A percentile compares a stretch with the other conserved stretches of the same genome.
Conservation (phyloP, 2,888 invertebrate species). For the Tipula helvola region DNA sequence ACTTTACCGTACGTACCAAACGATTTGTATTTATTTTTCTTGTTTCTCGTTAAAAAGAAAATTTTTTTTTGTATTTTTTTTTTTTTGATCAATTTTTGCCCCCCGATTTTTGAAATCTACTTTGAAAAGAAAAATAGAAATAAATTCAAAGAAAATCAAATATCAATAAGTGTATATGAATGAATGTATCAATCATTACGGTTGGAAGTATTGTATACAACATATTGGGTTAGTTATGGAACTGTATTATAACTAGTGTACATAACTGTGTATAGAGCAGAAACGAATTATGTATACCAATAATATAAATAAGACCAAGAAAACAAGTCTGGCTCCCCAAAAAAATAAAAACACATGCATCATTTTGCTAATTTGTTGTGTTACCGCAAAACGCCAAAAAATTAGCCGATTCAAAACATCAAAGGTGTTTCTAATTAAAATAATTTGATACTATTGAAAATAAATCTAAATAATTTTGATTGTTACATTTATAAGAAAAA, state of each 20-base stretch:
- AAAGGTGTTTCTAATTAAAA: not conserved
- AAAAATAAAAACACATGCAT: not conserved
- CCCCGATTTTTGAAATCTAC: not conserved
- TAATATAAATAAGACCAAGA: too few relatives aligned
- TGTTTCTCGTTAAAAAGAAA: not conserved
- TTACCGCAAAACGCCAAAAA: not conserved
- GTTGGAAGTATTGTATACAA: not conserved
- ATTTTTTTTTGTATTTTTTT: not conserved
- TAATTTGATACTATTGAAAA: not conserved
- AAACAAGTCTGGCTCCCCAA: not conserved
- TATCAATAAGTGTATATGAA: not conserved
- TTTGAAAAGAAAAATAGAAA: not conserved
- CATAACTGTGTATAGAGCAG: not conserved
- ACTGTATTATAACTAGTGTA: not conserved
- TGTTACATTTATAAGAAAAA: not conserved
- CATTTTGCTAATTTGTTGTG: too few relatives aligned
- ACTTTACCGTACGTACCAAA: not conserved
- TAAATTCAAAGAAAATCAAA: not conserved
- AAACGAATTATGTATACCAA: not conserved
- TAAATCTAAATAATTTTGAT: not conserved
- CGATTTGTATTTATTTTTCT: not conserved
- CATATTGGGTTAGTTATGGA: not conserved
- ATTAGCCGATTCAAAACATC: not conserved
- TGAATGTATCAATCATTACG: not conserved
- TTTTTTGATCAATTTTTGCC: not conserved